Percentiles rank a stretch among this genome's conserved stretches.
These are phyloP conservation scores for Kryptolebias ocellatus DNA, from an alignment of 2,797 vertebrate species.

Conservation along the genomic window DNA sequence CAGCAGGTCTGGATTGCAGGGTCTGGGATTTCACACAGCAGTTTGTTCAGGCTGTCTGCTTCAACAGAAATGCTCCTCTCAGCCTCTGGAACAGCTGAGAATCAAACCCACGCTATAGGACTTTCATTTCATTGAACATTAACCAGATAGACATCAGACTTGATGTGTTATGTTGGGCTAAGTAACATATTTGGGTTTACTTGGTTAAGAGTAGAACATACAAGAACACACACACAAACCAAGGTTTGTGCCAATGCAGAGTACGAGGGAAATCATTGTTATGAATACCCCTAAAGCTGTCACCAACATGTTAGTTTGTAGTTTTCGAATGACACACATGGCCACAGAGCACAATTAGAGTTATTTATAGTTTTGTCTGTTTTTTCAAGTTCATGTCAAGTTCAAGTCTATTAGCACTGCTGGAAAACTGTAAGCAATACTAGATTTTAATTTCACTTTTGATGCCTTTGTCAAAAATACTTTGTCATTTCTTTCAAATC, in stretches of 20 bases:
- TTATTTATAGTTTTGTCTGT: not conserved
- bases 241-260: not conserved
- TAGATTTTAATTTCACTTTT: not conserved
- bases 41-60: slow-evolving; percentile 79
- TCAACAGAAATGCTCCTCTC: slow-evolving; percentile 76
- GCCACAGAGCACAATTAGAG: not conserved
- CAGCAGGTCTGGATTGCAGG: slow-evolving; percentile 75
- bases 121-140: slow-evolving; percentile 71
- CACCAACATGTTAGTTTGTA: not conserved
- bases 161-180: slow-evolving; percentile 3
- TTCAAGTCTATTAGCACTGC: not conserved
- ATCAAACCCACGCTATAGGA: slow-evolving; percentile 81
- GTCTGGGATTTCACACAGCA: slow-evolving; percentile 84
- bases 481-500: too few relatives aligned
- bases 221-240: not conserved
- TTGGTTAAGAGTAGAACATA: not conserved
- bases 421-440: not conserved
- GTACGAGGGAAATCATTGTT: slow-evolving; percentile 12
- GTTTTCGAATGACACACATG: not conserved
- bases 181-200: slow-evolving; percentile 15
- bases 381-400: not conserved
- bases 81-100: slow-evolving; percentile 83
- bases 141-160: slow-evolving; percentile 43
- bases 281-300: not conserved
- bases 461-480: too few relatives aligned